Evolutionary conservation across 2,888 invertebrate genomes (phyloP), one percentile per base, ranked within the genome.

Genomic region (Fragum sueziense): DNA sequence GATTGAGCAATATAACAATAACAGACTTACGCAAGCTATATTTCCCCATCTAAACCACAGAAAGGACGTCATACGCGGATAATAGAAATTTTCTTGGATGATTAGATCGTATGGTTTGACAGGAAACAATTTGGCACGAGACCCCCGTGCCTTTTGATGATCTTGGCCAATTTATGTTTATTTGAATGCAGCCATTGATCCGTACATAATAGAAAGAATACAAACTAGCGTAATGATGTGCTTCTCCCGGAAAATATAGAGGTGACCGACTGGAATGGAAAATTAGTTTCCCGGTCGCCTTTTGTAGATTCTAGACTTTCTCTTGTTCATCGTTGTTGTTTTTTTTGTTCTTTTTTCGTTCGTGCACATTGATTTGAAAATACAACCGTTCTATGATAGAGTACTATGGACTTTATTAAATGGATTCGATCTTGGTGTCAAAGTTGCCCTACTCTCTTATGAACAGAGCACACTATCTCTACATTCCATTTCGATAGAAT

Each of bases 201-300:
- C 34, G 27, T n/a, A n/a, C 20, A 62, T 62, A 62, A 62, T 62
- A 62, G 62, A 62, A 62, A 62, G 31, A 62, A 62, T 62, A 62
- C 62, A 34, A 29, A 33, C 25, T 62, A 62, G 62, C 62, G 34
- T 62, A 62, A 62, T 62, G 62, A 62, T 27, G 57, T 57, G 57
- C 11, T n/a, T 47, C n/a, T 14, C 47, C 47, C 47, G 47, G 47
- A 47, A 47, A 47, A 47, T 47, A 47, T 14, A 47, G 47, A 47
- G 47, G 14, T 47, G 14, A 47, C 47, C 47, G 47, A 14, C 47
- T 14, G 4, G 47, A 47, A 47, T 47, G 47, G 47, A 20, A 47
- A 47, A 47, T 47, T 47, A 47, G 47, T 47, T 47, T 47, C 47
- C 20, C 3, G 47, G 47, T 47, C 17, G 47, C n/a, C n/a, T 9